Percentiles rank a stretch among this genome's conserved stretches.
phyloP scores from a whole-genome alignment of 2,888 invertebrate genomes.

The Cantharis nigra region DNA sequence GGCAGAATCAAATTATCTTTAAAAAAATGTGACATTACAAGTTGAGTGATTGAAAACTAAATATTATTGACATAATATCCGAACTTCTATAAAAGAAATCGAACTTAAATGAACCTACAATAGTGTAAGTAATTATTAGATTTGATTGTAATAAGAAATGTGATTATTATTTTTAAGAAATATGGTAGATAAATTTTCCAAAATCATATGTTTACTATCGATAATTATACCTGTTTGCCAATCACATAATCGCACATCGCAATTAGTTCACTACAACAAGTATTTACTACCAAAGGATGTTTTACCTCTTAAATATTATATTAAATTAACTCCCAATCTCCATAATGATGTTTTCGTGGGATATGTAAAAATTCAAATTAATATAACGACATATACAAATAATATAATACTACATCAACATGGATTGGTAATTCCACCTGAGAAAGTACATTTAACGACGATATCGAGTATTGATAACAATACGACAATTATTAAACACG shows the following conservation, averaged over 20 bases:
- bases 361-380: not conserved
- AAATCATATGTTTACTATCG: not conserved
- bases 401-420: not conserved
- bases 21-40: no score
- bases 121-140: no score
- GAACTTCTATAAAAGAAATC: no score
- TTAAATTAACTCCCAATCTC: not conserved
- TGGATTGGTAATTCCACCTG: not conserved
- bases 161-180: no score
- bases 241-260: not conserved
- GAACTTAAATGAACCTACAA: no score
- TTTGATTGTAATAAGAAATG: no score
- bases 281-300: not conserved
- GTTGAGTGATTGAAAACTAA: no score
- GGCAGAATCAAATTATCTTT: no score
- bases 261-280: not conserved
- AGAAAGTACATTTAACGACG: not conserved
- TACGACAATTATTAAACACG: not conserved
- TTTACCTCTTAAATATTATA: not conserved
- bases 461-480: not conserved
- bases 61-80: no score
- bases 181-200: not conserved
- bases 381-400: not conserved
- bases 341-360: not conserved
- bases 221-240: not conserved